A percentile compares a stretch with the other conserved stretches of the same genome.
phyloP scores from a whole-genome alignment of 2,797 vertebrate genomes.

The Syngnathus acus region DNA sequence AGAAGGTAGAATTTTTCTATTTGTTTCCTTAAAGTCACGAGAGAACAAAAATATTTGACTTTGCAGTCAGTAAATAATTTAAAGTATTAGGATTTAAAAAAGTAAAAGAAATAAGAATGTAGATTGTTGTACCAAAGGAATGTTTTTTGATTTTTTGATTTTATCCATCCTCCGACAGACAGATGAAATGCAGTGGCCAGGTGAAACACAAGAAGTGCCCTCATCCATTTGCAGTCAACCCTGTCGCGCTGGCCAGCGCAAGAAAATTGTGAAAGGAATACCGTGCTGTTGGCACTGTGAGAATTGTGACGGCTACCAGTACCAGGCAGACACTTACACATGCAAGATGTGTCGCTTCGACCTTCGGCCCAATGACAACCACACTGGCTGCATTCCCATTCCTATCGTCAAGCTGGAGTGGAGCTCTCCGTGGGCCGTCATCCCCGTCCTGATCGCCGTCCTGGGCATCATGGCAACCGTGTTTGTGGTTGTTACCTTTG shows the following conservation, averaged over 20 bases:
- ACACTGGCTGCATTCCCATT: slow-evolving; percentile 84
- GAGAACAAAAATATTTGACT: no score
- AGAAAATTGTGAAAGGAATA: slow-evolving; percentile 91
- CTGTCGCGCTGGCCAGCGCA: slow-evolving; percentile 84
- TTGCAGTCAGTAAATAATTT: not conserved
- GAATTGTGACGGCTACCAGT: slow-evolving; percentile 91
- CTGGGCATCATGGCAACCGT: slow-evolving; percentile 86
- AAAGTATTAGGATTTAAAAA: not conserved
- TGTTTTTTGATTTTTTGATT: not conserved
- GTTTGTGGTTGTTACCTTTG: slow-evolving; percentile 84
- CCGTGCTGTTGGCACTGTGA: slow-evolving; percentile 97
- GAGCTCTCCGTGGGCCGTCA: slow-evolving; percentile 89
- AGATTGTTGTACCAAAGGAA: not conserved
- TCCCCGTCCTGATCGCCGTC: slow-evolving; percentile 86
- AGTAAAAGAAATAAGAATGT: not conserved
- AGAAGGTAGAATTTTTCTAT: no score
- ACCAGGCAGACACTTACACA: slow-evolving; percentile 85
- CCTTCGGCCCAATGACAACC: slow-evolving; percentile 85
- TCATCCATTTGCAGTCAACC: slow-evolving; percentile 91
- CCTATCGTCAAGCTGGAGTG: slow-evolving; percentile 93
- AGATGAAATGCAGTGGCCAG: slow-evolving; percentile 84
- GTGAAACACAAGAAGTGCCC: slow-evolving; percentile 72
- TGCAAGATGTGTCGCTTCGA: slow-evolving; percentile 91
- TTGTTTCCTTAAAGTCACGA: no score
- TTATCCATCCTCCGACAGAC: slow-evolving; percentile 55